phyloP scores from a whole-genome alignment of 2,797 vertebrate species.

The Margarornis squamiger region DNA sequence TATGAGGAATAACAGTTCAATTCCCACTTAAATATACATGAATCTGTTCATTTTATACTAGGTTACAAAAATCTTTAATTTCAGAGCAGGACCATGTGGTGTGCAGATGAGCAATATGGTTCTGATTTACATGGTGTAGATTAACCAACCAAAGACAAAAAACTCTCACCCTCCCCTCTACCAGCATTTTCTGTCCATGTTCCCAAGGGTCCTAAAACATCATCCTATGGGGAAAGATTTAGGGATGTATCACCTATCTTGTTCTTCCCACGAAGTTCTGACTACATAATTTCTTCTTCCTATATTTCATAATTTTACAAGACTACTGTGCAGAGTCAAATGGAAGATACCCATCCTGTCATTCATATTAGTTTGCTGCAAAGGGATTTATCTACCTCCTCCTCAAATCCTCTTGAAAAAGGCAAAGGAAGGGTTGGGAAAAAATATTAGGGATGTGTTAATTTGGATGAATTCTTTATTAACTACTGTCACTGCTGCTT shows the following conservation, averaged over 20 bases:
- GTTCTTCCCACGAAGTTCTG: neutral
- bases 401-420: neutral
- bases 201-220: neutral
- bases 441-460: neutral
- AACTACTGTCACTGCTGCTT: neutral
- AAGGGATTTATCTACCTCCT: neutral
- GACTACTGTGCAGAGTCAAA: neutral
- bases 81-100: neutral
- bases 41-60: neutral
- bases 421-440: neutral
- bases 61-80: neutral
- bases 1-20: neutral
- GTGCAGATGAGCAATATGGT: neutral
- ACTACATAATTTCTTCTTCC: neutral
- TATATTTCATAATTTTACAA: neutral
- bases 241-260: neutral
- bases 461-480: slow-evolving; percentile 11
- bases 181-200: neutral
- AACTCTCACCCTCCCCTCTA: neutral
- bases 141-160: neutral
- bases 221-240: neutral
- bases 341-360: neutral
- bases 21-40: neutral
- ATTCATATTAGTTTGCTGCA: neutral
- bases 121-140: neutral